These are phyloP conservation scores for Meloidogyne chitwoodi DNA, from an alignment of 1,140 invertebrate genomes.

Conservation along the genomic window DNA sequence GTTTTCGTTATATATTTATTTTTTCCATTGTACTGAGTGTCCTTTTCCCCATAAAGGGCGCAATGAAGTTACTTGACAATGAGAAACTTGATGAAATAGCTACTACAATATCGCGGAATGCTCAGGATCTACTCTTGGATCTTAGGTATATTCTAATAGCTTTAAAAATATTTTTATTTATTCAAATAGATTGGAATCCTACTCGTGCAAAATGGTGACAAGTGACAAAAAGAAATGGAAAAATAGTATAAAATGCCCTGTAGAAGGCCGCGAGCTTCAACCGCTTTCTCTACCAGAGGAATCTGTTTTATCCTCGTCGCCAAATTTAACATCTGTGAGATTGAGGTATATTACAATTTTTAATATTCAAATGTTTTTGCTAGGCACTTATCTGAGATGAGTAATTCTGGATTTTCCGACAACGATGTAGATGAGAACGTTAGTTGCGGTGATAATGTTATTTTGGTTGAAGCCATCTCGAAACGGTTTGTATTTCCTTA, in stretches of 20 bases:
- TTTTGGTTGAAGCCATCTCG: slow-evolving; percentile 50
- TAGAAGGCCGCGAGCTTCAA: slow-evolving; percentile 38
- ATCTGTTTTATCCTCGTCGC: slow-evolving; percentile 17
- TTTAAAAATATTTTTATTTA: not conserved
- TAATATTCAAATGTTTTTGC: slow-evolving; percentile 10
- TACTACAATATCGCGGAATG: slow-evolving; percentile 32
- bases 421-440: slow-evolving; percentile 41
- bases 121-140: slow-evolving; percentile 49
- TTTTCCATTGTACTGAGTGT: slow-evolving; percentile 17
- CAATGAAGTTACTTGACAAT: slow-evolving; percentile 56
- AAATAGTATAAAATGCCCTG: slow-evolving; percentile 29
- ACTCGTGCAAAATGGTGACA: slow-evolving; percentile 58
- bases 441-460: not conserved
- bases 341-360: not conserved
- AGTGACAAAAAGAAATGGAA: slow-evolving; percentile 59
- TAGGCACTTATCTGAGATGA: slow-evolving; percentile 49
- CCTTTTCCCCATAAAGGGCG: not conserved
- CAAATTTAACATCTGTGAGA: slow-evolving; percentile 9
- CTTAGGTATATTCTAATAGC: slow-evolving; percentile 35
- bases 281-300: slow-evolving; percentile 54
- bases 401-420: slow-evolving; percentile 46
- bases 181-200: slow-evolving; percentile 52
- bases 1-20: slow-evolving; percentile 2
- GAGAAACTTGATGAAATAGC: slow-evolving; percentile 43
- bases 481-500: not conserved